Conservation (phyloP, 2,888 invertebrate species). For the Pimpla rufipes region DNA sequence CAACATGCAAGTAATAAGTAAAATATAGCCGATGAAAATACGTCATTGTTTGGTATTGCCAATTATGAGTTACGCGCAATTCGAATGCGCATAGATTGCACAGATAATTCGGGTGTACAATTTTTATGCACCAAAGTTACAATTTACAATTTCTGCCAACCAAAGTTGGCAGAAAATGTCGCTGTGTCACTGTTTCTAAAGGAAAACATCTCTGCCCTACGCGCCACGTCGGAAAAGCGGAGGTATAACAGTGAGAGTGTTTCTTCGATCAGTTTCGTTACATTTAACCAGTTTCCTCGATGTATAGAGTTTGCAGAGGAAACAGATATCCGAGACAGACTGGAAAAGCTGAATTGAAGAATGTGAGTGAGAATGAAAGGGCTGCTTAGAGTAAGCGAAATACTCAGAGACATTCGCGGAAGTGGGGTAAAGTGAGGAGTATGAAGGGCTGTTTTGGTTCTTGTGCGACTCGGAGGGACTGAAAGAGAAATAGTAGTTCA, state of each 20-base stretch:
- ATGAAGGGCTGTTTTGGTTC: conserved; percentile 48
- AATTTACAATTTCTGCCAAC: no score
- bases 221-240: conserved; percentile 33
- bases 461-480: conserved; percentile 29
- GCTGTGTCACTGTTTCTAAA: no score
- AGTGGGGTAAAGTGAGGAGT: conserved; percentile 25
- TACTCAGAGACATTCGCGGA: conserved; percentile 5
- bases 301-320: conserved; percentile 26
- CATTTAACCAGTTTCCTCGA: conserved; percentile 33
- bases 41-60: no score
- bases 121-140: no score
- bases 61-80: no score
- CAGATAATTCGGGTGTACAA: no score
- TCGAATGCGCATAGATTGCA: no score
- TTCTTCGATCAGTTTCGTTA: conserved; percentile 43
- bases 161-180: no score
- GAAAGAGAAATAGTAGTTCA: conserved; percentile 47
- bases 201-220: neutral
- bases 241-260: conserved; percentile 13
- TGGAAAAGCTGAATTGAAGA: neutral
- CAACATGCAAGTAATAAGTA: no score
- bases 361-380: conserved; percentile 49
- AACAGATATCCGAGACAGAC: conserved; percentile 51
- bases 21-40: no score
- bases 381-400: conserved; percentile 33